Percentiles rank a stretch among this genome's conserved stretches.
phyloP scores from a whole-genome alignment of 2,797 vertebrate genomes.

The Artibeus lituratus region DNA sequence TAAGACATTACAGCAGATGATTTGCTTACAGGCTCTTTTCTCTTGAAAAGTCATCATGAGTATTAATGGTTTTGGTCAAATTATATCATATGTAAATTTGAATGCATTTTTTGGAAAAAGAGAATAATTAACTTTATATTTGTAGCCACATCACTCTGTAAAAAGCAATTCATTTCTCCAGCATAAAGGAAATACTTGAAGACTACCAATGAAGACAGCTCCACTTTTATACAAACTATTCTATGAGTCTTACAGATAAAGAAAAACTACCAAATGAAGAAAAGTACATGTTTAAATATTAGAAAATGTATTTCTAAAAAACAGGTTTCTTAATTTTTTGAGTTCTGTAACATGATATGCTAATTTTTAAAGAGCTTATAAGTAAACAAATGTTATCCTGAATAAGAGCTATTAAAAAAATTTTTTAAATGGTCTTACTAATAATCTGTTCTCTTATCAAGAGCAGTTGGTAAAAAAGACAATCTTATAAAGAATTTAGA shows the following conservation, averaged over 20 bases:
- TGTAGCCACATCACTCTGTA: not conserved
- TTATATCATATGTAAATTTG: not conserved
- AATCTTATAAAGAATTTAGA: not conserved
- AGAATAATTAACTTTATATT: slow-evolving; percentile 17
- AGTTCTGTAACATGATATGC: not conserved
- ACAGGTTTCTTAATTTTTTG: not conserved
- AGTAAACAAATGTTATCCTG: not conserved
- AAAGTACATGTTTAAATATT: not conserved
- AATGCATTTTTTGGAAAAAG: not conserved
- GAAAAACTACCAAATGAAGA: not conserved
- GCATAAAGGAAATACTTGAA: slow-evolving; percentile 42
- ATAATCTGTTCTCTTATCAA: not conserved
- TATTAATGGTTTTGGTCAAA: slow-evolving; percentile 29
- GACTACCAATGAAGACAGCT: not conserved
- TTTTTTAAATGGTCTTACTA: not conserved
- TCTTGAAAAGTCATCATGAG: not conserved
- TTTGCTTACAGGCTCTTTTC: not conserved
- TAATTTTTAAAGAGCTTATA: slow-evolving; percentile 11
- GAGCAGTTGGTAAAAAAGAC: not conserved
- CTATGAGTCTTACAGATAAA: not conserved
- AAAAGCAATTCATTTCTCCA: not conserved
- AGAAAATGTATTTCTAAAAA: slow-evolving; percentile 8
- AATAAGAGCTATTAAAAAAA: not conserved
- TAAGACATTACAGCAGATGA: slow-evolving; percentile 3
- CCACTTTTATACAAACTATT: not conserved